Conservation (phyloP, 35 echinoderm and acorn worm species). For the Apostichopus californicus region DNA sequence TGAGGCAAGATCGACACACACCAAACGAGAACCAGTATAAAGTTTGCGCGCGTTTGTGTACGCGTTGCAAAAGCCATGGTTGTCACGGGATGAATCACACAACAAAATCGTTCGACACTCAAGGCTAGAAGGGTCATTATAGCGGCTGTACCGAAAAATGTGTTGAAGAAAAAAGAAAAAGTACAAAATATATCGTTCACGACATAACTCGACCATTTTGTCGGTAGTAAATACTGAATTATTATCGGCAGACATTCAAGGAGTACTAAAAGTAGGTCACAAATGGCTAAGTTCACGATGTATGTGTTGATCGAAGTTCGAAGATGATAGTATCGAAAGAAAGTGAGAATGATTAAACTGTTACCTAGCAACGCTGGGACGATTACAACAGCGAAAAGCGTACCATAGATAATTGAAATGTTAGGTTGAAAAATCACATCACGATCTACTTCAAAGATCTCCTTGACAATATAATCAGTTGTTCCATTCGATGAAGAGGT, state of each 20-base stretch:
- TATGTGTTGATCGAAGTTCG: conserved; percentile 77
- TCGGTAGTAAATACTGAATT: conserved; percentile 69
- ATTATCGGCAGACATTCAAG: conserved; percentile 68
- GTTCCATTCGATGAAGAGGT: not conserved
- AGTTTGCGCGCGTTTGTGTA: conserved; percentile 65
- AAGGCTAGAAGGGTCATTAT: conserved; percentile 79
- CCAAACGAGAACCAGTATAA: conserved; percentile 78
- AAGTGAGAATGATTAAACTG: conserved; percentile 48
- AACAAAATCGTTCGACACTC: conserved; percentile 81
- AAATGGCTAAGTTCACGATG: conserved; percentile 80
- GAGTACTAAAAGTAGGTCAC: conserved; percentile 74
- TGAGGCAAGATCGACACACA: conserved; percentile 64
- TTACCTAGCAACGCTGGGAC: conserved; percentile 74
- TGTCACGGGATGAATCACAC: conserved; percentile 74
- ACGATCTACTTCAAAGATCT: conserved; percentile 25
- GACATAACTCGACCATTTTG: conserved; percentile 34
- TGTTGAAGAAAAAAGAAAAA: conserved; percentile 70
- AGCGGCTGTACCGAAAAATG: conserved; percentile 78
- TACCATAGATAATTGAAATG: conserved; percentile 39
- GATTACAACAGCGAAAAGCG: conserved; percentile 57
- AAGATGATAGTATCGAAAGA: conserved; percentile 34
- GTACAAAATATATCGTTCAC: conserved; percentile 57
- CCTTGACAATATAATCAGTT: not conserved
- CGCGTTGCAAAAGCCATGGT: conserved; percentile 63
- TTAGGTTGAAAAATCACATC: conserved; percentile 62